These are phyloP conservation scores for Scaptomyza parva DNA, from an alignment of 2,888 invertebrate genomes.

Conservation along the genomic window DNA sequence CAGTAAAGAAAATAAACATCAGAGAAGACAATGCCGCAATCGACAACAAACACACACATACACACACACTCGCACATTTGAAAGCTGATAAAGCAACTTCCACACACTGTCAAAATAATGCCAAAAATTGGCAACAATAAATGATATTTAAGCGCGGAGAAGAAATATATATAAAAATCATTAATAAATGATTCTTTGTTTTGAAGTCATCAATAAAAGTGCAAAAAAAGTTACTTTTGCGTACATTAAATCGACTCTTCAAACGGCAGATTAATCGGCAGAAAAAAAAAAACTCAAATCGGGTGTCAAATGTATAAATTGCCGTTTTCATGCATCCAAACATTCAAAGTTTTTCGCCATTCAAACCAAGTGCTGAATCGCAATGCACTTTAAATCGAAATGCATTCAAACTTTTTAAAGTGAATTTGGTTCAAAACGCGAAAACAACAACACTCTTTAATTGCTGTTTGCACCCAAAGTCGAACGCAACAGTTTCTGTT, in stretches of 20 bases:
- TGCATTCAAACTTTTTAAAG: conserved; percentile 48
- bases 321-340: conserved; percentile 11
- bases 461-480: conserved; percentile 38
- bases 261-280: background rate
- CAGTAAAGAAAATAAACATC: background rate
- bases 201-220: too few relatives aligned
- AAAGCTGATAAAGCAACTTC: too few relatives aligned
- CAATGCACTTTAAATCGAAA: conserved; percentile 39
- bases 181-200: too few relatives aligned
- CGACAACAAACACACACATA: conserved; percentile 16
- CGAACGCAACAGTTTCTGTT: conserved; percentile 45
- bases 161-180: too few relatives aligned
- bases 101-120: background rate
- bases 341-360: conserved; percentile 21
- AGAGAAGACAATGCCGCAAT: conserved; percentile 12
- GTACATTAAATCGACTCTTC: background rate
- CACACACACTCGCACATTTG: background rate
- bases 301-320: conserved; percentile 26
- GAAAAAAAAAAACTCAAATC: background rate
- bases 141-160: too few relatives aligned
- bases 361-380: conserved; percentile 26
- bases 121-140: background rate
- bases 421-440: conserved; percentile 4
- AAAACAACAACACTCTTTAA: conserved; percentile 35
- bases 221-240: too few relatives aligned